Conservation (phyloP, 2,888 invertebrate species). For the Mycogona germanica region DNA sequence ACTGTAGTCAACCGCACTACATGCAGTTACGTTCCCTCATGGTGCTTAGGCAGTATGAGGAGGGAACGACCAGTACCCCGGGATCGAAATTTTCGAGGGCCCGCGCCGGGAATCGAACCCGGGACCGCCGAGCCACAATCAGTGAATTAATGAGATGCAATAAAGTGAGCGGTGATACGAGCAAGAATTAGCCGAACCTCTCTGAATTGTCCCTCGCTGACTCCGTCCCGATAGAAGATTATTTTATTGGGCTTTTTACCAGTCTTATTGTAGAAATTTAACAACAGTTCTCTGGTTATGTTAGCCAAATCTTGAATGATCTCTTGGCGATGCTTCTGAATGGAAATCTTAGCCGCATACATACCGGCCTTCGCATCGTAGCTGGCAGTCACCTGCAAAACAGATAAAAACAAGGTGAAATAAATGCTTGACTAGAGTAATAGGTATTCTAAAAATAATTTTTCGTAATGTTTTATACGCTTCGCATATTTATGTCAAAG, state of each 20-base stretch:
- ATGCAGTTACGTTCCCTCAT: no score
- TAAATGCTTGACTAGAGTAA: not conserved
- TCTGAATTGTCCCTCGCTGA: constrained; percentile 71
- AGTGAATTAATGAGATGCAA: no score
- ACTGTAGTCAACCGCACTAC: no score
- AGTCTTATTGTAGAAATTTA: constrained; percentile 40
- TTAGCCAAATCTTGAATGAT: constrained; percentile 58
- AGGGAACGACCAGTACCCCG: no score
- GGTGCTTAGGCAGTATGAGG: no score
- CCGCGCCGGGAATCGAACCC: no score
- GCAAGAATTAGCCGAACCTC: constrained; percentile 34
- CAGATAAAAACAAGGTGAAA: not conserved
- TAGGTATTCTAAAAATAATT: not conserved
- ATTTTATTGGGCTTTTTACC: constrained; percentile 47
- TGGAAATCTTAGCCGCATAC: constrained; percentile 50
- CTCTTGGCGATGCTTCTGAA: constrained; percentile 61
- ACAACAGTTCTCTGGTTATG: constrained; percentile 49
- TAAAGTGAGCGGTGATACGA: not conserved
- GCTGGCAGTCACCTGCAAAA: constrained; percentile 27
- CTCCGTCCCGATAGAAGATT: constrained; percentile 66
- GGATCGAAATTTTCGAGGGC: no score
- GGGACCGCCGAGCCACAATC: no score
- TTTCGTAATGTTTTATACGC: not conserved
- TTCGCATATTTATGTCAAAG: not conserved
- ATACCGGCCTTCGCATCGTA: constrained; percentile 26